Evolutionary conservation across 2,113 vertebrate genomes (phyloP), one percentile per base, ranked within the genome.

Genomic region (Mesembrinibis cayennensis): DNA sequence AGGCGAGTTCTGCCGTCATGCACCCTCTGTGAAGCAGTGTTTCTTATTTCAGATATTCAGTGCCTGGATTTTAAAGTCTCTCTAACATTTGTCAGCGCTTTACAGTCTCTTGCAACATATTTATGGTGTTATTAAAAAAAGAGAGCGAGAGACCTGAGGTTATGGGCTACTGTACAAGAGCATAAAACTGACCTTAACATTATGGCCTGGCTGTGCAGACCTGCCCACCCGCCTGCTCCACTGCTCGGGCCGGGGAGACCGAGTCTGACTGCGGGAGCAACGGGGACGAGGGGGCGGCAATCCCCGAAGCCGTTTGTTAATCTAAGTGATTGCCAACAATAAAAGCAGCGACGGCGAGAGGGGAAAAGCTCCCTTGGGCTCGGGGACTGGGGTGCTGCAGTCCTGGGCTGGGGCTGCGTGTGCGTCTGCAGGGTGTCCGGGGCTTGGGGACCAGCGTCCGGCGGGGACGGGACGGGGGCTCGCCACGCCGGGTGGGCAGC

Each of bases 281-380:
- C 0, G 2, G 44, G 32, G 25, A 12, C 0, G 4, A 15, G 40
- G 67, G 29, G 36, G 40, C 3, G 26, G 70, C 45, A 36, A 16
- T 20, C 45, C 73, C 49, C 13, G 36, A 22, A 3, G 7, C 18
- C 9, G 1, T 15, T 10, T 63, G 32, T 66, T 27, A 19, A 45
- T 53, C 34, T 12, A 21, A 47, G 71, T 10, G 36, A 40, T 36
- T 0, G 0, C 1, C 0, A 44, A 1, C 12, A 6, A 23, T 36
- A 36, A 53, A 59, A 87, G 13, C 58, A 7, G 61, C 1, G 3
- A 47, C 34, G 21, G 27, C 17, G 3, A 14, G 36, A 27, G 44
- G 10, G 44, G 34, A 11, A 59, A 74, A 70, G 20, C 29, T 52
- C 36, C 36, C 17, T 14, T 6, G 27, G 55, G 22, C 23, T 9